Evolutionary conservation across 2,888 invertebrate genomes (phyloP), one percentile per base, ranked within the genome.

Genomic region (Caenorhabditis sulstoni): DNA sequence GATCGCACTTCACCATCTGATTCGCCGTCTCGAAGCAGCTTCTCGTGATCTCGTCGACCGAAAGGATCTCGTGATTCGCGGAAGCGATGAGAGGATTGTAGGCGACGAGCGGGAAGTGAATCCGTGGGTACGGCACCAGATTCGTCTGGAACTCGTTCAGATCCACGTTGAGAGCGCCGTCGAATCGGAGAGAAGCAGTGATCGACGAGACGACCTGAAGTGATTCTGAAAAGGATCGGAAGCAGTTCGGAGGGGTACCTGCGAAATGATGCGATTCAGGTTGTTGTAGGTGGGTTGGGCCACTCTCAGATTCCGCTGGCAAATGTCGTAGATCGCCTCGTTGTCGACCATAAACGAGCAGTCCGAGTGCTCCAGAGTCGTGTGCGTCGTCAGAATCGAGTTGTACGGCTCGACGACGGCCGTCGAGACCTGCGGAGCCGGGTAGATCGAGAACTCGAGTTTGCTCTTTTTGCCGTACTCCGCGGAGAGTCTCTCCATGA

Each of bases 321-420:
- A 96, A 87, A 96, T 95, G 89, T 96, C 95, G 91, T 96, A 95
- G 87, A 96, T 92, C 50, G 96, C 96, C 90, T 96, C 96, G 88
- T 96, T 96, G 92, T 96, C 96, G 22, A 95, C 95, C 96, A 92
- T 92, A 85, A 92, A 97, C 61, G 96, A 96, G 92, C 96, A 96
- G 93, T 96, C 96, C 0, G 95, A 95, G 92, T 96, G 96, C 92
- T 96, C 96, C 82, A 93, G 86, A 76, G 96, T 96, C 64, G 96
- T 96, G 92, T 97, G 96, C 81, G 96, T 96, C 90, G 96, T 96
- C 90, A 96, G 87, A 67, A 97, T 96, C 0, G 96, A 96, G 92
- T 97, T 97, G 94, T 97, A 97, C 0, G 96, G 96, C 90, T 96
- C 96, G 50, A 96, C 96, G 12, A 96, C 95, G 0, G 96, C 95